Base-by-base conservation (phyloP, 1,140 invertebrate genomes). In the Drosophila subobscura region DNA sequence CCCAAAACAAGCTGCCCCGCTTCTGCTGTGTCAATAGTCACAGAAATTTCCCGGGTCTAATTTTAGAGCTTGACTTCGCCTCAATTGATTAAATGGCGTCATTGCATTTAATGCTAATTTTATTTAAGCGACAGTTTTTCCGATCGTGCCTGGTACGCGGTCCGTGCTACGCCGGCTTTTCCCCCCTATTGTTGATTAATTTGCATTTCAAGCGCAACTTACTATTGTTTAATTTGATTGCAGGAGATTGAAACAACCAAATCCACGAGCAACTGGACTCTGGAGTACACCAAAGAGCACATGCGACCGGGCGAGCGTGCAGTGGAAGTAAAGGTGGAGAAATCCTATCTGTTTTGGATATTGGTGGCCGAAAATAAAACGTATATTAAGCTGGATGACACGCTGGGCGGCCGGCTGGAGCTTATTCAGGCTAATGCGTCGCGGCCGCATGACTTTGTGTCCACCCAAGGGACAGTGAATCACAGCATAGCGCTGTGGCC, bases 391-490 rank as follows among this genome's bases (percentile, higher is more conserved):
- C 94, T 96, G 77, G 83, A 93, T 52, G 91, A 96, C 79, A 91
- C 92, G 37, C 77, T 96, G 5, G 95, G 95, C 91, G 95, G 95
- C 7, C 92, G 94, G 33, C 77, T 96, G 65, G 78, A 92, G 4
- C 68, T 96, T 10, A 89, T 79, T 25, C 96, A 96, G 86, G 92
- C 93, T 41, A 94, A 95, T 79, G 92, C 92, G 61, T 92, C 92
- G 5, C 77, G 93, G n/a, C 72, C 90, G 1, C 92, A 91, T 49
- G 91, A 93, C 23, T 96, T 93, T 92, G 93, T 96, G 0, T 94
- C 95, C 2, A 94, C 94, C 2, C 91, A 91, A 23, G 88, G 91
- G 33, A 89, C 93, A 41, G 93, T 95, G 2, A 92, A 93, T 65
- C 93, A 96, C 74, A 92, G 91, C 45, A 91, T 96, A 56, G 79